Percentiles rank a stretch among this genome's conserved stretches.
These are phyloP conservation scores for Menidia beryllina DNA, from an alignment of 2,113 vertebrate genomes.

Conservation along the genomic window DNA sequence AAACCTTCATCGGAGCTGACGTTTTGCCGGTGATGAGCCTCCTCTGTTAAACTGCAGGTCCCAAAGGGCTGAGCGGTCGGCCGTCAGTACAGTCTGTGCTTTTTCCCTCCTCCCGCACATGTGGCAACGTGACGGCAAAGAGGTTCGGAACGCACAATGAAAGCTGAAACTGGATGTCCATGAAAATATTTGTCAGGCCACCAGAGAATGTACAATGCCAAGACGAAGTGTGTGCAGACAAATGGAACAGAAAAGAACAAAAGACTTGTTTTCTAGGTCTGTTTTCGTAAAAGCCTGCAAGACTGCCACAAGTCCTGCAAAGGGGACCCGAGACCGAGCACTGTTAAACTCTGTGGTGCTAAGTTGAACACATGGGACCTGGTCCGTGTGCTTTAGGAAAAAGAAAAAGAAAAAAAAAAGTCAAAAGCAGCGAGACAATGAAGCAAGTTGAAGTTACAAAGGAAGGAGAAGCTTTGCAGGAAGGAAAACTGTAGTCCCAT, in stretches of 20 bases:
- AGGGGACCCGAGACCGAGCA: conserved; percentile 15
- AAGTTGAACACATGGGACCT: conserved; percentile 27
- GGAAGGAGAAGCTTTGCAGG: conserved; percentile 28
- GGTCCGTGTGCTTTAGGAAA: neutral
- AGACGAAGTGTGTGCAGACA: conserved; percentile 2
- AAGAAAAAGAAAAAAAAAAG: conserved; percentile 1
- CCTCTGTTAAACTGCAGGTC: conserved; percentile 21
- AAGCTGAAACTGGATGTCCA: neutral
- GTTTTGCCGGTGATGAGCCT: conserved; percentile 23
- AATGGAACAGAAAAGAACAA: neutral
- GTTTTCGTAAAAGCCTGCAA: neutral
- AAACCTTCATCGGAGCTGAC: conserved; percentile 52
- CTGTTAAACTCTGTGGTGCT: conserved; percentile 4
- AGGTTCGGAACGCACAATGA: conserved; percentile 19
- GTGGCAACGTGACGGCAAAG: neutral
- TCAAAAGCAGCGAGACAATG: conserved; percentile 9
- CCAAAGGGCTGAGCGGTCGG: conserved; percentile 11
- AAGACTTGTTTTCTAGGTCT: neutral
- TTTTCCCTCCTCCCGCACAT: conserved; percentile 11
- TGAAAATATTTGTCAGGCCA: neutral
- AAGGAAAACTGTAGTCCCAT: conserved; percentile 38
- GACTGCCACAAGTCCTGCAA: conserved; percentile 6
- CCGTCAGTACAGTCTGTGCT: neutral
- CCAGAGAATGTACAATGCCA: neutral
- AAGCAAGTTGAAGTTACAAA: conserved; percentile 27